Percentiles rank a stretch among this genome's conserved stretches.
Conservation (phyloP, 2,113 vertebrate species). For the Ageneiosus marmoratus region DNA sequence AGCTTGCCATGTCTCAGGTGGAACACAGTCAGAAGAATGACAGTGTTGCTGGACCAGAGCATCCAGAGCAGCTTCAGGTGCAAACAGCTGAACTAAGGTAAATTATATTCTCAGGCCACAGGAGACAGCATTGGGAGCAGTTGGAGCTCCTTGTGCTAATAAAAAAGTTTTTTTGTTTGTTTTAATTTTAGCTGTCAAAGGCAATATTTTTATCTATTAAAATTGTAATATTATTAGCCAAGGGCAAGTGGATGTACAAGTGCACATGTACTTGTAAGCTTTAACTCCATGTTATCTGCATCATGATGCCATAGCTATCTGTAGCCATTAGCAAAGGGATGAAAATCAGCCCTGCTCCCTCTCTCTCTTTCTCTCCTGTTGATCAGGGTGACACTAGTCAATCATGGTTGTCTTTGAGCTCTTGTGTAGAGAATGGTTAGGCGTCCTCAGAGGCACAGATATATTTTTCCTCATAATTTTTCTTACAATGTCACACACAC, state of each 20-base stretch:
- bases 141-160: neutral
- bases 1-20: neutral
- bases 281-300: neutral
- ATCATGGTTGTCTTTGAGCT: no score
- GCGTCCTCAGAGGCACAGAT: neutral
- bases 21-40: neutral
- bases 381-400: no score
- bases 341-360: neutral
- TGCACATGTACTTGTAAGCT: no score
- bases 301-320: neutral
- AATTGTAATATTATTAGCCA: neutral
- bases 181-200: neutral
- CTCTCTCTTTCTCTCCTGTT: no score
- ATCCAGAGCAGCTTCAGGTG: constrained; percentile 8
- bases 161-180: neutral
- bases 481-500: neutral
- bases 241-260: neutral
- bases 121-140: neutral
- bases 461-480: neutral
- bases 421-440: neutral
- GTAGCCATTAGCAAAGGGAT: neutral
- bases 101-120: neutral
- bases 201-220: neutral
- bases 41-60: neutral
- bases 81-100: constrained; percentile 47